These are phyloP conservation scores for Yponomeuta sedellus DNA, from an alignment of 2,888 invertebrate genomes.

Conservation along the genomic window DNA sequence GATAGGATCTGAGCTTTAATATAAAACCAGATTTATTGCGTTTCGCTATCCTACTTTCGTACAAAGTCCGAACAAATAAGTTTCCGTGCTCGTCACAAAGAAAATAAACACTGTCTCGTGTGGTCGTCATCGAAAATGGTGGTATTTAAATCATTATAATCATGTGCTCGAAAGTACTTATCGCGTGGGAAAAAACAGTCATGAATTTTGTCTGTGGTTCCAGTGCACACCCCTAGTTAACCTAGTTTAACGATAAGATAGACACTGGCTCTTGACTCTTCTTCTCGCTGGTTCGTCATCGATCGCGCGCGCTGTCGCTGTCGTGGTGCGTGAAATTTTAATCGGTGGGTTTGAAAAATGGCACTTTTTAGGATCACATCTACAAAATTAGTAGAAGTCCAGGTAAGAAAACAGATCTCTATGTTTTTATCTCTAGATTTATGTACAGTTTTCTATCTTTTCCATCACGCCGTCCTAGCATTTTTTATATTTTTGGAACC, in stretches of 20 bases:
- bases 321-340: conserved; percentile 29
- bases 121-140: too few species aligned
- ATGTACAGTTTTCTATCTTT: conserved; percentile 6
- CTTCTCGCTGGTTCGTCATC: conserved; percentile 28
- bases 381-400: conserved; percentile 78
- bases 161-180: too few species aligned
- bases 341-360: conserved; percentile 59
- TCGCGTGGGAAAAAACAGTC: not conserved
- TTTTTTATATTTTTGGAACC: conserved; percentile 12
- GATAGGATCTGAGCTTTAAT: too few species aligned
- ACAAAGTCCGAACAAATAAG: too few species aligned
- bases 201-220: not conserved
- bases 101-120: too few species aligned
- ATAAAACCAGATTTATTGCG: too few species aligned
- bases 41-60: too few species aligned
- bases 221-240: not conserved
- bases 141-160: too few species aligned
- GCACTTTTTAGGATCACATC: conserved; percentile 81
- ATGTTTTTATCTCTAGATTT: not conserved
- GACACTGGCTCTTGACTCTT: not conserved
- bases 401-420: conserved; percentile 54
- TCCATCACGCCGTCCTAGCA: not conserved
- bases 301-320: conserved; percentile 42
- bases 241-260: not conserved
- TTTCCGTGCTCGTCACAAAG: too few species aligned